Conservation (phyloP, 2,888 invertebrate species). For the Vanessa cardui region DNA sequence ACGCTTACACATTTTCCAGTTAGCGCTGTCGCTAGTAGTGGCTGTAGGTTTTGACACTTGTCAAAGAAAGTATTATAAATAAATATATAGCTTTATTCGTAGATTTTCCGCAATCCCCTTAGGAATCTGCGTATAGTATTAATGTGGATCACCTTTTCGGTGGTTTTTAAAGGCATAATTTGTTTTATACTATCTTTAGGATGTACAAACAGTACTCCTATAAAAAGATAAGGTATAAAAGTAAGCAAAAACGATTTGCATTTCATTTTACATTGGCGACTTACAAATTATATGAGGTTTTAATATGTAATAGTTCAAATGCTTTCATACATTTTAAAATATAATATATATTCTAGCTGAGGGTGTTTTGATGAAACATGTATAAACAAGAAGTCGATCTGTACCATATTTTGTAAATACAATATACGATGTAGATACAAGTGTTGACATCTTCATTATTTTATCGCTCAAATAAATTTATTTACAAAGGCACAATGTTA, state of each 20-base stretch:
- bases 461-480: conserved; percentile 15
- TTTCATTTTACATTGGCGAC: not conserved
- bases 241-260: not conserved
- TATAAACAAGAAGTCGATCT: not conserved
- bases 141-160: not conserved
- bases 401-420: conserved; percentile 4
- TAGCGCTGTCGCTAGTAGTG: conserved; percentile 38
- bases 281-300: conserved; percentile 1
- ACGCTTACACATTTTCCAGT: conserved; percentile 24
- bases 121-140: not conserved
- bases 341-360: not conserved
- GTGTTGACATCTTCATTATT: not conserved
- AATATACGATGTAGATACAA: not conserved
- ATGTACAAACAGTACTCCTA: not conserved
- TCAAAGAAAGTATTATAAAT: not conserved
- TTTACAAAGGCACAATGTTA: conserved; percentile 4
- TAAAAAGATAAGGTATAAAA: not conserved
- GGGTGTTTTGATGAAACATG: not conserved
- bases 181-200: not conserved
- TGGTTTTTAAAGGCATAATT: not conserved
- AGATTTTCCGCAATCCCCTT: not conserved
- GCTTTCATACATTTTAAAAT: conserved; percentile 3
- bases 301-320: conserved; percentile 4
- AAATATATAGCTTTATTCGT: conserved; percentile 6
- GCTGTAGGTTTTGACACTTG: conserved; percentile 3